phyloP scores from a whole-genome alignment of 2,888 invertebrate species.

The Noctua pronuba region DNA sequence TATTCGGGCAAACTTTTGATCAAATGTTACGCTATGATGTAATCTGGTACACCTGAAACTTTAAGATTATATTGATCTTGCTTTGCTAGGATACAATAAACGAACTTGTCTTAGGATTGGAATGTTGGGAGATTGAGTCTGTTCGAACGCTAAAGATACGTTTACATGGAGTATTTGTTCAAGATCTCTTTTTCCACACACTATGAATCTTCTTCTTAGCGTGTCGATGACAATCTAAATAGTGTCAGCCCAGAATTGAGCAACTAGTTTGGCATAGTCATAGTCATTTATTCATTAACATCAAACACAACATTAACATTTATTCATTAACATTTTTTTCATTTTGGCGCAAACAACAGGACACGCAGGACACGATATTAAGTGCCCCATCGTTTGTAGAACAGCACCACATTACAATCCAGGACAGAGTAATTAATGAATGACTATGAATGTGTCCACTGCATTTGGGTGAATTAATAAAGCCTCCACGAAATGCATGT shows the following conservation, averaged over 20 bases:
- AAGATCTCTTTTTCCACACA: neutral
- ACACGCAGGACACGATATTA: too few relatives aligned
- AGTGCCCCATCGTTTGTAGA: too few relatives aligned
- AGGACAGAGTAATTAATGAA: too few relatives aligned
- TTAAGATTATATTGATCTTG: conserved; percentile 38
- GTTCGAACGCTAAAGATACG: neutral
- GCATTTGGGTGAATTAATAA: neutral
- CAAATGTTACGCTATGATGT: conserved; percentile 63
- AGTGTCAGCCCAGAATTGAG: too few relatives aligned
- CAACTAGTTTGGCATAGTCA: too few relatives aligned
- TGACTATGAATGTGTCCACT: neutral
- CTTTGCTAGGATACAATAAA: conserved; percentile 18
- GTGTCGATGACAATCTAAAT: too few relatives aligned
- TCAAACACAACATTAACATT: too few relatives aligned
- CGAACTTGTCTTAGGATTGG: neutral
- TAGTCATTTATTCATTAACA: too few relatives aligned
- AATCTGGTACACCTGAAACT: conserved; percentile 59
- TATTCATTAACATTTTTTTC: too few relatives aligned
- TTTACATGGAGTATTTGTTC: neutral
- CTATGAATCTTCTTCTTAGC: too few relatives aligned
- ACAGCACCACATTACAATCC: too few relatives aligned
- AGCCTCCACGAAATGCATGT: neutral
- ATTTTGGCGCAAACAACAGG: too few relatives aligned
- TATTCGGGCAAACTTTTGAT: conserved; percentile 67
- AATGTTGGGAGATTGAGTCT: neutral